A percentile compares a stretch with the other conserved stretches of the same genome.
These are phyloP conservation scores for Rhamphomyia laevipes DNA, from an alignment of 2,888 invertebrate genomes.

Conservation along the genomic window DNA sequence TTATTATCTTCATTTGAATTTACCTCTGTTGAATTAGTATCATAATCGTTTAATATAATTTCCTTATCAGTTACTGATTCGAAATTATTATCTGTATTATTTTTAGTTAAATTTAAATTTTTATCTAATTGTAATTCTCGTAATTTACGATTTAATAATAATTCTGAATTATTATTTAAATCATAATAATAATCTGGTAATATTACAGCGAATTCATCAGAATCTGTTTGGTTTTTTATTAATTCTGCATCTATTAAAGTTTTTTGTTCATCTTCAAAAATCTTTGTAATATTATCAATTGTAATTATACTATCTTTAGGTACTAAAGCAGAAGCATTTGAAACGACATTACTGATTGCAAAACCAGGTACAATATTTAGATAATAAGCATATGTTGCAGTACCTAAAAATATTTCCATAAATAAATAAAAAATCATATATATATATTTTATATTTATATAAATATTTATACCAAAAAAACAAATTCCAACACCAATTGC, in stretches of 20 bases:
- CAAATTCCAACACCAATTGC: constrained; percentile 53
- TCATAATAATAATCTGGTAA: too few relatives aligned
- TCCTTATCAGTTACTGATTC: too few relatives aligned
- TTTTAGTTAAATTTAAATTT: too few relatives aligned
- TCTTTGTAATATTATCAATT: constrained; percentile 30
- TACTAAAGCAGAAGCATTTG: constrained; percentile 30
- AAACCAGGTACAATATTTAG: constrained; percentile 34
- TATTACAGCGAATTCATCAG: too few relatives aligned
- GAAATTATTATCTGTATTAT: too few relatives aligned
- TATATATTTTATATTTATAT: background rate
- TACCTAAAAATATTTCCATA: constrained; percentile 3
- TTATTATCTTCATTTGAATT: too few relatives aligned
- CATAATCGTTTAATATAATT: too few relatives aligned
- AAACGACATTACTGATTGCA: constrained; percentile 34
- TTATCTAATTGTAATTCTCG: too few relatives aligned
- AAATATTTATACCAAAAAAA: constrained; percentile 38
- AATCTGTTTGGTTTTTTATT: background rate
- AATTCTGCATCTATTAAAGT: background rate
- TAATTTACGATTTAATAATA: too few relatives aligned
- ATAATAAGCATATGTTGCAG: constrained; percentile 35
- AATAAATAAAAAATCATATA: too few relatives aligned
- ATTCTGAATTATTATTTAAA: too few relatives aligned
- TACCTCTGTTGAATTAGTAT: too few relatives aligned
- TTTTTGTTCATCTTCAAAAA: constrained; percentile 21
- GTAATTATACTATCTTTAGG: constrained; percentile 29